A percentile compares a stretch with the other conserved stretches of the same genome.
Evolutionary conservation across 2,888 invertebrate species (phyloP).

Genomic region (Pristionchus japonicus): DNA sequence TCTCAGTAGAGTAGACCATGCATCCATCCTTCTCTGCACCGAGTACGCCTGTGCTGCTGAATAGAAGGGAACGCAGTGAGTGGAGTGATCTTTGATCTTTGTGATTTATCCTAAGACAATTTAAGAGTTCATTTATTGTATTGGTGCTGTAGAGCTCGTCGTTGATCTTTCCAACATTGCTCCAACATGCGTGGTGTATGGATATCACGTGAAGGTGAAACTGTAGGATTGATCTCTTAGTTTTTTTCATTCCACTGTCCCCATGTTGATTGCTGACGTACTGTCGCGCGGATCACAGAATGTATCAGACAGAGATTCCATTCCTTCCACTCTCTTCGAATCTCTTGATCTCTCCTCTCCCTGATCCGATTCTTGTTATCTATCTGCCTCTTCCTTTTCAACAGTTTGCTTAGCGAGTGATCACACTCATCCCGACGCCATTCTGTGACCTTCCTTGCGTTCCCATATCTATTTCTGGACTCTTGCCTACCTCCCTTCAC

Average conservation of each 20-base stretch:
- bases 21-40: slow-evolving; percentile 25
- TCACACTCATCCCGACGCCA: background rate
- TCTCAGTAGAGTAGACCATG: background rate
- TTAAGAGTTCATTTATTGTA: no score
- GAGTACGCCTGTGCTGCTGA: background rate
- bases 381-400: background rate
- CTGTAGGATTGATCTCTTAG: no score
- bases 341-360: background rate
- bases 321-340: background rate
- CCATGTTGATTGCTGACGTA: background rate
- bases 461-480: background rate
- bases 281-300: background rate
- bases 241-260: no score
- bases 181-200: background rate
- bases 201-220: no score
- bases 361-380: background rate
- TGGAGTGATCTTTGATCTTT: background rate
- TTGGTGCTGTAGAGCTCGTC: no score
- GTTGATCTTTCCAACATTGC: no score
- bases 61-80: slow-evolving; percentile 12
- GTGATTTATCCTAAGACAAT: no score
- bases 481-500: background rate
- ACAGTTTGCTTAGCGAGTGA: background rate
- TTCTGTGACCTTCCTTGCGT: background rate
- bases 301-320: background rate